Conservation (phyloP, 2,113 vertebrate species). For the Ptychochromis oligacanthus region DNA sequence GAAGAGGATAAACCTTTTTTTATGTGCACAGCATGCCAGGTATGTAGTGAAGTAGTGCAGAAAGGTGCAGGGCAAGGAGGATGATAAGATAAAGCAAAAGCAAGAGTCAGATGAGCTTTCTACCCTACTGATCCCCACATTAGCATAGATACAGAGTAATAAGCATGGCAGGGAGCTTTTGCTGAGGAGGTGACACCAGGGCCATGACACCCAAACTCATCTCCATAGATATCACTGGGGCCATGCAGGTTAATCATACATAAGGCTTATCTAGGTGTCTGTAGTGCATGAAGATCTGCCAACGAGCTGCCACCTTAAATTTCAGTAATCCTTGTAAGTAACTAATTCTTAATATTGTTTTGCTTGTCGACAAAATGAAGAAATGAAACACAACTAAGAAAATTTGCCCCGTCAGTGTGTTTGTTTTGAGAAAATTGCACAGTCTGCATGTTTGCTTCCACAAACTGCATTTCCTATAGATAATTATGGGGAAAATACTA, state of each 20-base stretch:
- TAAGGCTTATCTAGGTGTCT: constrained; percentile 67
- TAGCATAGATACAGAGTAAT: constrained; percentile 81
- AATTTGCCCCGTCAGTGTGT: constrained; percentile 16
- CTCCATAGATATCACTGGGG: constrained; percentile 77
- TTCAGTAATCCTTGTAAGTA: constrained; percentile 59
- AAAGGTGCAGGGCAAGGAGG: constrained; percentile 26
- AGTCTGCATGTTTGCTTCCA: neutral
- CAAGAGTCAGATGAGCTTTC: constrained; percentile 62
- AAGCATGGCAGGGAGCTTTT: constrained; percentile 60
- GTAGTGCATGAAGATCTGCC: constrained; percentile 53
- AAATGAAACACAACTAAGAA: constrained; percentile 25
- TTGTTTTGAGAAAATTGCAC: constrained; percentile 17
- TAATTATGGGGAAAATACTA: constrained; percentile 1
- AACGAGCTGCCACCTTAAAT: constrained; percentile 58
- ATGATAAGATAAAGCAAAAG: constrained; percentile 79
- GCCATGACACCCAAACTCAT: constrained; percentile 64
- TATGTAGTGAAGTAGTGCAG: constrained; percentile 49
- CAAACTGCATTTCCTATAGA: constrained; percentile 7
- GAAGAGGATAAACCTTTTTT: constrained; percentile 44
- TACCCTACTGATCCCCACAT: constrained; percentile 70
- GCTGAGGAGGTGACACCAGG: constrained; percentile 66
- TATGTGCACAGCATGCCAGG: constrained; percentile 55
- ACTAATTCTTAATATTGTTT: constrained; percentile 48
- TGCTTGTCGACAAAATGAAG: constrained; percentile 37
- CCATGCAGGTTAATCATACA: constrained; percentile 58